These are phyloP conservation scores for Eunapius fragilis DNA, from an alignment of 37 sponge, comb jelly and placozoan genomes.

Conservation along the genomic window DNA sequence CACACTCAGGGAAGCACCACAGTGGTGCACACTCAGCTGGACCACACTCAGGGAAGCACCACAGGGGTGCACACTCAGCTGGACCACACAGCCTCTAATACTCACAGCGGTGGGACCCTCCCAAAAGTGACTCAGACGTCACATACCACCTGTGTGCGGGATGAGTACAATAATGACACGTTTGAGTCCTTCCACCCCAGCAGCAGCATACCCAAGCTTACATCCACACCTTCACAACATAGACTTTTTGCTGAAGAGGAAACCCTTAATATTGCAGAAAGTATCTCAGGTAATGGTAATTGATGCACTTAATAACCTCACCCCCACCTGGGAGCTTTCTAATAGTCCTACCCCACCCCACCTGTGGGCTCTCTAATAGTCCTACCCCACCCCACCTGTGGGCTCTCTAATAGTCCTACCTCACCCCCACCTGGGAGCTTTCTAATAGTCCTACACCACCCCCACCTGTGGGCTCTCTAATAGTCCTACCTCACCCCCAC, in stretches of 20 bases:
- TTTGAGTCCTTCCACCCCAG: conserved; percentile 30
- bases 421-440: too few species aligned
- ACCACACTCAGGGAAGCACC: not conserved
- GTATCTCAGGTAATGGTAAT: conserved; percentile 12
- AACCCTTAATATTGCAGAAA: not conserved
- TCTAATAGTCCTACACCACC: too few species aligned
- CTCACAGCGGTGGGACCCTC: not conserved
- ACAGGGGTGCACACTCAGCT: not conserved
- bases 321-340: too few species aligned
- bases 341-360: too few species aligned
- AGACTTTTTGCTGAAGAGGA: conserved; percentile 30
- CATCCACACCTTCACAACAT: conserved; percentile 11
- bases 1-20: not conserved
- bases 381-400: too few species aligned
- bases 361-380: too few species aligned
- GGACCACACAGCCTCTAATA: not conserved
- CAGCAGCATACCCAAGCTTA: not conserved
- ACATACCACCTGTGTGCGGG: not conserved
- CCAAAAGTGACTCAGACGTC: not conserved
- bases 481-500: too few species aligned
- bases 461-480: too few species aligned
- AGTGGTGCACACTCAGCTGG: conserved; percentile 1
- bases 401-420: too few species aligned
- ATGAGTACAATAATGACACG: conserved; percentile 33
- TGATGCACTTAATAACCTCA: not conserved